phyloP scores from a whole-genome alignment of 2,888 invertebrate genomes.

The Erannis defoliaria region DNA sequence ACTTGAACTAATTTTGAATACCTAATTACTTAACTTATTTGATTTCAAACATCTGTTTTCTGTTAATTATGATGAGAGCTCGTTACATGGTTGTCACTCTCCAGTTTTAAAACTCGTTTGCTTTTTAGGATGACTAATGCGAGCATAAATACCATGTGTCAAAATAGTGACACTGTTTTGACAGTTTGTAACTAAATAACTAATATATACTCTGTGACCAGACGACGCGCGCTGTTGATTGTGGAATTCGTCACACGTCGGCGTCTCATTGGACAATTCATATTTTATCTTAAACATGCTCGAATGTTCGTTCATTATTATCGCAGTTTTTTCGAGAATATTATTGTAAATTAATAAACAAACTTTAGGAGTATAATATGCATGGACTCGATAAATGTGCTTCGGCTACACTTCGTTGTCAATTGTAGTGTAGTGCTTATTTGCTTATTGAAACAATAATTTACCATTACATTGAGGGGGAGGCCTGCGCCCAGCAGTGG shows the following conservation, averaged over 20 bases:
- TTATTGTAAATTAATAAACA: no score
- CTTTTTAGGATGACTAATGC: slow-evolving; percentile 1
- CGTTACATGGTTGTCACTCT: slow-evolving; percentile 8
- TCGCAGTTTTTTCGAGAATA: no score
- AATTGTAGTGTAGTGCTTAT: no score
- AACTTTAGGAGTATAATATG: no score
- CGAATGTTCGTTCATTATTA: no score
- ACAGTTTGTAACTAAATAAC: slow-evolving; percentile 1
- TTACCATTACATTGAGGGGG: no score
- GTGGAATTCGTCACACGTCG: background rate
- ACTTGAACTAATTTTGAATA: no score
- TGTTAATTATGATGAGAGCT: background rate
- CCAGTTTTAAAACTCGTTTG: background rate
- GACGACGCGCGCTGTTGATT: background rate
- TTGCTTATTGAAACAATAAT: no score
- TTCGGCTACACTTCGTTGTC: no score
- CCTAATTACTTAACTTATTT: no score
- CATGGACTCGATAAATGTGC: no score
- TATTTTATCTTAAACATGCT: background rate
- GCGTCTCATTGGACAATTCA: background rate
- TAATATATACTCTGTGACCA: background rate
- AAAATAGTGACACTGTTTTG: slow-evolving; percentile 7
- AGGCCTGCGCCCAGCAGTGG: no score
- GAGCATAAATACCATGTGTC: slow-evolving; percentile 5
- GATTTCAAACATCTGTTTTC: slow-evolving; percentile 2